These are phyloP conservation scores for Papio anubis DNA, from an alignment of 2,113 vertebrate genomes.

Conservation along the genomic window DNA sequence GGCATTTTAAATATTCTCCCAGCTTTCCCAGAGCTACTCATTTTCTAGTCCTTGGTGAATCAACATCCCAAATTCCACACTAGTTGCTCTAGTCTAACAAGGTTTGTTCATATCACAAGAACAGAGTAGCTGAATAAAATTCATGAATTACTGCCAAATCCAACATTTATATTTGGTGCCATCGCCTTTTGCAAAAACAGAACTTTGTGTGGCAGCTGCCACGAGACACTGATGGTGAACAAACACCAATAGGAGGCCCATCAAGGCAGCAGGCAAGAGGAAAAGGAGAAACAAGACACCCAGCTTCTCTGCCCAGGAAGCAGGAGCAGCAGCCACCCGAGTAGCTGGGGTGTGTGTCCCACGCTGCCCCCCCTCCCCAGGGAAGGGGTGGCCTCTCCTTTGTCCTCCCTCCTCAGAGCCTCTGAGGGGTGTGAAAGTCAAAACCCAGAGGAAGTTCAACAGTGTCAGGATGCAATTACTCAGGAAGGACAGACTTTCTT, in stretches of 20 bases:
- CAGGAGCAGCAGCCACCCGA: not conserved
- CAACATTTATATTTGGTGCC: not conserved
- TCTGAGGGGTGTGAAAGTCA: conserved; percentile 63
- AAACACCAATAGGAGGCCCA: not conserved
- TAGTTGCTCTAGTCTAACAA: not conserved
- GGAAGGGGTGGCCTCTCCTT: conserved; percentile 19
- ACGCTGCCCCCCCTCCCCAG: not conserved
- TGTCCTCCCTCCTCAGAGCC: conserved; percentile 52
- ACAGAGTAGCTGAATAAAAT: conserved; percentile 19
- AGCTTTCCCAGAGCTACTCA: not conserved
- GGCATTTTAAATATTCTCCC: not conserved
- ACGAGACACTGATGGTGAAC: not conserved
- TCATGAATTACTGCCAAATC: not conserved
- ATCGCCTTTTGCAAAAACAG: conserved; percentile 1
- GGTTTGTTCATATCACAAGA: not conserved
- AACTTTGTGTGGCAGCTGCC: not conserved
- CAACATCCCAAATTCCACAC: not conserved
- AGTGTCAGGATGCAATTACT: conserved; percentile 69
- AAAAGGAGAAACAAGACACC: conserved; percentile 47
- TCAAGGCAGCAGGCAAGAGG: not conserved
- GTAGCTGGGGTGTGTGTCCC: not conserved
- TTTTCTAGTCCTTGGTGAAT: conserved; percentile 37
- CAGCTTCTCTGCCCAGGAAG: conserved; percentile 18
- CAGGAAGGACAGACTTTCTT: conserved; percentile 72
- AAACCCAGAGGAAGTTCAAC: conserved; percentile 72